Conservation (phyloP, 2,797 vertebrate species). For the Melanotaenia maccullochi region DNA sequence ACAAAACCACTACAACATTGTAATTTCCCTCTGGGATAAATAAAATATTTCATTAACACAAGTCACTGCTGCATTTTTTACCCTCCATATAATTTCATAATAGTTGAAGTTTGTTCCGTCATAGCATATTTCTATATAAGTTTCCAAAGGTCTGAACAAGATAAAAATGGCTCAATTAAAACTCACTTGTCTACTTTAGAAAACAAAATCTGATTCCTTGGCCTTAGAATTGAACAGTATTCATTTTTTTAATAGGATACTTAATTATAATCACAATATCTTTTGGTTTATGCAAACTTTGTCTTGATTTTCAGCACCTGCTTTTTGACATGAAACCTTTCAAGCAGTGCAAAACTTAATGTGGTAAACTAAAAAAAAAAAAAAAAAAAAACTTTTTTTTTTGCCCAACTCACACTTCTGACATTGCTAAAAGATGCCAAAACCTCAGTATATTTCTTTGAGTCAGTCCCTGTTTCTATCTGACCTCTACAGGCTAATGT, state of each 20-base stretch:
- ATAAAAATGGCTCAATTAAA: not conserved
- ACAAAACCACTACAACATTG: no score
- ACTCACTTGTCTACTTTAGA: not conserved
- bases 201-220: not conserved
- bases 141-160: not conserved
- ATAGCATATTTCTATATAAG: not conserved
- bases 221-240: not conserved
- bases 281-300: not conserved
- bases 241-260: not conserved
- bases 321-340: not conserved
- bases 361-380: not conserved
- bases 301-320: not conserved
- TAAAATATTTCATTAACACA: no score
- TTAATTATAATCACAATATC: not conserved
- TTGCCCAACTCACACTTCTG: not conserved
- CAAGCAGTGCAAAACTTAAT: not conserved
- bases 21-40: no score
- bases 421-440: slow-evolving; percentile 2
- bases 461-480: slow-evolving; percentile 9
- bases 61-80: not conserved
- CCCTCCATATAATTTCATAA: not conserved
- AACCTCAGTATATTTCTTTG: not conserved
- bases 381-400: no score
- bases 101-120: not conserved
- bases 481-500: slow-evolving; percentile 16